Percentiles rank a stretch among this genome's conserved stretches.
phyloP scores from a whole-genome alignment of 2,888 invertebrate genomes.

The Drosophila atripex region DNA sequence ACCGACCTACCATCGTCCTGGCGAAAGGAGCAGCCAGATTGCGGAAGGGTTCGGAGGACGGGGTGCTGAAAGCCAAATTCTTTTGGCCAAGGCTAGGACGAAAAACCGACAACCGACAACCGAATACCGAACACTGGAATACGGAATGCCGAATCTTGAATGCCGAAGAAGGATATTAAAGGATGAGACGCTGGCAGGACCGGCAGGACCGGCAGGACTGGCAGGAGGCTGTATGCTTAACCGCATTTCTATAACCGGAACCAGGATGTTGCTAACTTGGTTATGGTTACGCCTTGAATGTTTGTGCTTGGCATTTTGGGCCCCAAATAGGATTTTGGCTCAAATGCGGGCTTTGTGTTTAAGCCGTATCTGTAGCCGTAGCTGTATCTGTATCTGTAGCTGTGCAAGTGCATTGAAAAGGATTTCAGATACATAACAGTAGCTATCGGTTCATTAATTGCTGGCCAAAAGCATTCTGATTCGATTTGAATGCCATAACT shows the following conservation, averaged over 20 bases:
- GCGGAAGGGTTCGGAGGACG: neutral
- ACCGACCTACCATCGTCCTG: no score
- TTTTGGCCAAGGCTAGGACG: conserved; percentile 13
- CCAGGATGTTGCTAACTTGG: conserved; percentile 71
- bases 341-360: conserved; percentile 3
- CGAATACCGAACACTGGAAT: neutral
- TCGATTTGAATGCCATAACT: neutral
- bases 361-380: neutral
- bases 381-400: neutral
- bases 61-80: conserved; percentile 65
- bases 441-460: neutral
- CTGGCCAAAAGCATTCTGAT: neutral
- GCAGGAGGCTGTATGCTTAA: conserved; percentile 51
- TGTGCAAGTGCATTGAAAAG: neutral
- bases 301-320: conserved; percentile 19
- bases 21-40: conserved; percentile 16
- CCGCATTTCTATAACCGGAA: conserved; percentile 75
- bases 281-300: conserved; percentile 66
- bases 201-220: neutral
- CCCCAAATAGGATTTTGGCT: conserved; percentile 19
- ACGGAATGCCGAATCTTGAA: neutral
- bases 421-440: neutral
- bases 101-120: neutral
- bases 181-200: neutral
- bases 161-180: conserved; percentile 1